Evolutionary conservation across 1,140 invertebrate species (phyloP), one percentile per base, ranked within the genome.

Genomic region (Pogonomyrmex californicus): DNA sequence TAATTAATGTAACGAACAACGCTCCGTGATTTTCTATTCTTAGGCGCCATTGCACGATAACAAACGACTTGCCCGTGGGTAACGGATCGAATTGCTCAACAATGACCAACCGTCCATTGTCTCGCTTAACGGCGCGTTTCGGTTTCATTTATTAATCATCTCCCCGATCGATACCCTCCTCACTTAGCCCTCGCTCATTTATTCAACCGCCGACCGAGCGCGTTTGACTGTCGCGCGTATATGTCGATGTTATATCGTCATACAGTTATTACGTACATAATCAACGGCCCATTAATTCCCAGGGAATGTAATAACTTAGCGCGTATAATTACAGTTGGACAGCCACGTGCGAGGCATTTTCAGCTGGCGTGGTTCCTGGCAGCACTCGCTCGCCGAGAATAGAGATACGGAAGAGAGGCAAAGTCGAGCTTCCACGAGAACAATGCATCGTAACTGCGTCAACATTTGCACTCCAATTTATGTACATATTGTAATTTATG

Each of bases 71-170:
- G 12, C 2, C 14, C 7, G 41, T 51, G 56, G 70, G 17, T 33
- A 49, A 68, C 36, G 47, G 58, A 51, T 79, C 44, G 60, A 51
- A 79, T 65, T 23, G 33, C n/a, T 14, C 17, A 12, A 49, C n/a
- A 1, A 65, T 65, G 33, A 23, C 56, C 6, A 62, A 23, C 5
- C 44, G 54, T 12, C 14, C 17, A 63, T 36, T 5, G 58, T 36
- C 30, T 6, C 7, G 7, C 17, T 23, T 58, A 9, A 9, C 9
- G 36, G 2, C 23, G 3, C 63, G 9, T 63, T 62, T 62, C 4
- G 6, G 47, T 70, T 81, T 70, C 47, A 81, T 81, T 81, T 70
- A 81, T 70, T 44, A 56, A 79, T 79, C 17, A 30, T 30, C 36
- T n/a, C 30, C 23, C 14, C 23, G 49, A 44, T 81, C 78, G 63